Base-by-base conservation (phyloP, 2,888 invertebrate genomes). In the Drosophila aldrichi region DNA sequence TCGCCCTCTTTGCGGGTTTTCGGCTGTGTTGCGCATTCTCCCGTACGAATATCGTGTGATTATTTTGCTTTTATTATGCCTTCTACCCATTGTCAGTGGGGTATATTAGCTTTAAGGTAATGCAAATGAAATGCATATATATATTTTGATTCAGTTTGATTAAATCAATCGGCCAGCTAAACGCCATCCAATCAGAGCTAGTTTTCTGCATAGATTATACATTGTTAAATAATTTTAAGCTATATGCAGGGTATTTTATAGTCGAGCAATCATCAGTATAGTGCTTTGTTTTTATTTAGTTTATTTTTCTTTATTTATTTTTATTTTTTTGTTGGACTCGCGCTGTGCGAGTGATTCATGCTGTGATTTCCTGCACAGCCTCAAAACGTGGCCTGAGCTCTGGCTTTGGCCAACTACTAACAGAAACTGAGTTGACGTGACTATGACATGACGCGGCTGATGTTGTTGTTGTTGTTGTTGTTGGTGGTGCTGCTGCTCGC, bases 361-460 rank as follows among this genome's bases (percentile, higher is more conserved):
- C 90, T 90, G 90, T 82, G 91, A 90, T 90, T 89, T 90, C 87
- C 87, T 89, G 87, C 74, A 80, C 81, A 82, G 81, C 81, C 67
- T 86, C 86, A 80, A 80, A 85, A 51, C 56, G 86, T 70, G 74
- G 87, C 63, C 71, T 77, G 52, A 71, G 81, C 65, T 78, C 74
- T 77, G 68, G 86, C 86, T 71, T 71, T 78, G 72, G 62, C 66
- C 74, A 70, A 62, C 72, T 62, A 66, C 73, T 72, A 83, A 73
- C 82, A 78, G 82, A 83, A 89, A 78, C 70, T 41, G 56, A 74
- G 65, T 89, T 91, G 91, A 91, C 91, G 88, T 91, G 89, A 85
- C 89, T 90, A 86, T 90, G 88, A 89, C 90, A 89, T 89, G 90
- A 84, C 89, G 90, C 82, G 81, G 79, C 65, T 78, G 66, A 56